Conservation (phyloP, 2,797 vertebrate genomes). For the Typhlichthys eigenmanni region DNA sequence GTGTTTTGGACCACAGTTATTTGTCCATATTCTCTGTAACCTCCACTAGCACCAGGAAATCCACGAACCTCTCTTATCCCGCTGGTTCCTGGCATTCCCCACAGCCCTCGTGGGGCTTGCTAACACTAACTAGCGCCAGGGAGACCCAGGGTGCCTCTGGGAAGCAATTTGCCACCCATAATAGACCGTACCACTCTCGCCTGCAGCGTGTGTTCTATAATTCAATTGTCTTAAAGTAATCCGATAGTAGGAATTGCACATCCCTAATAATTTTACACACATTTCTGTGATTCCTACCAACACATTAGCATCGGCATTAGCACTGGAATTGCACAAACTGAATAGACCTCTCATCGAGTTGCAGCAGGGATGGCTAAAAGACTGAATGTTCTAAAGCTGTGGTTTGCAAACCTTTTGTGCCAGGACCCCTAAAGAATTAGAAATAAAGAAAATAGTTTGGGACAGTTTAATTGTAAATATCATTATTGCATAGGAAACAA, state of each 20-base stretch:
- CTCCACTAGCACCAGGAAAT: not conserved
- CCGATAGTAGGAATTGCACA: not conserved
- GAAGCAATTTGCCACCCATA: constrained; percentile 1
- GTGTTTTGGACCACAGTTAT: constrained; percentile 4
- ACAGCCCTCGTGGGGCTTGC: not conserved
- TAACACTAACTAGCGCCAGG: not conserved
- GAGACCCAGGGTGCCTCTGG: not conserved
- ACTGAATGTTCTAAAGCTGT: too few species aligned
- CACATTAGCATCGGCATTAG: too few species aligned
- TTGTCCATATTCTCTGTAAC: not conserved
- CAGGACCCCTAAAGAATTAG: too few species aligned
- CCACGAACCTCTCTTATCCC: not conserved
- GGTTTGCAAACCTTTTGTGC: too few species aligned
- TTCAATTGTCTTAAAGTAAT: constrained; percentile 8
- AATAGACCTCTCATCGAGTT: too few species aligned
- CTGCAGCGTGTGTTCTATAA: not conserved
- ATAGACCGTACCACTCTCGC: not conserved
- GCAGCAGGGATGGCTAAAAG: too few species aligned
- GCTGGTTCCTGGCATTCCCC: not conserved
- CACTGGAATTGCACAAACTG: too few species aligned
- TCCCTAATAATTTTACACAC: not conserved
- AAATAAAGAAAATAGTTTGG: too few species aligned
- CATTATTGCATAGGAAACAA: too few species aligned
- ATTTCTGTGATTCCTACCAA: too few species aligned
- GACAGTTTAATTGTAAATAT: too few species aligned